phyloP scores from a whole-genome alignment of 1,140 invertebrate genomes.

The Drosophila aff. region DNA sequence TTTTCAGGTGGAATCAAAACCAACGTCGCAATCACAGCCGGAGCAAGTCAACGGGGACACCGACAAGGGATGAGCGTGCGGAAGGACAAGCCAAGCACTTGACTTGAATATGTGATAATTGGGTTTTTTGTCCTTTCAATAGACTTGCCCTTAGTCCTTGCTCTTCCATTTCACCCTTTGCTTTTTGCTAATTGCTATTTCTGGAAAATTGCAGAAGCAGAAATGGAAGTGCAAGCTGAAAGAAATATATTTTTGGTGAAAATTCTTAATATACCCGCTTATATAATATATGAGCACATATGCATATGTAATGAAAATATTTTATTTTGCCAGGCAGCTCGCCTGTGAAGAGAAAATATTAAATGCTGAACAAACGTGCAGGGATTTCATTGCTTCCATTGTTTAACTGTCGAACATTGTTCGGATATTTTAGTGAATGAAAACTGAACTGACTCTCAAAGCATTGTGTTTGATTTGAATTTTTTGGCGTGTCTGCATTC shows the following conservation, averaged over 20 bases:
- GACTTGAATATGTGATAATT: constrained; percentile 74
- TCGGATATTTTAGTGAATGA: constrained; percentile 7
- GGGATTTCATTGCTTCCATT: constrained; percentile 4
- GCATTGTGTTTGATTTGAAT: constrained; percentile 11
- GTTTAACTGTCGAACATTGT: constrained; percentile 6
- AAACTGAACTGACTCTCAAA: background rate
- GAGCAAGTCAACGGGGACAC: constrained; percentile 22
- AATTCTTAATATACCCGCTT: constrained; percentile 21
- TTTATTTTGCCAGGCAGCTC: constrained; percentile 29
- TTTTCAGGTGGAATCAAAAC: constrained; percentile 49
- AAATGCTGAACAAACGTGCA: constrained; percentile 13
- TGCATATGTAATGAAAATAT: constrained; percentile 28
- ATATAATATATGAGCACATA: background rate
- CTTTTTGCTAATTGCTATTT: constrained; percentile 57
- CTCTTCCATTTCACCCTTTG: constrained; percentile 21
- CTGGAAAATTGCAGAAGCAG: constrained; percentile 26
- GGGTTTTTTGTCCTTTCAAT: constrained; percentile 64
- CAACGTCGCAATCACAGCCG: constrained; percentile 27
- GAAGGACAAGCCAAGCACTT: constrained; percentile 47
- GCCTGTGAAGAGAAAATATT: constrained; percentile 17
- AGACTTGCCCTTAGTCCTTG: constrained; percentile 26
- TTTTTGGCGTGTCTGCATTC: constrained; percentile 12
- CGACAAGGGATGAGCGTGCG: constrained; percentile 10
- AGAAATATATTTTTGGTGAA: constrained; percentile 44
- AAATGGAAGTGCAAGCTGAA: constrained; percentile 9